A percentile compares a stretch with the other conserved stretches of the same genome.
Conservation (phyloP, 1,140 invertebrate genomes). For the Bilobella aurantiaca region DNA sequence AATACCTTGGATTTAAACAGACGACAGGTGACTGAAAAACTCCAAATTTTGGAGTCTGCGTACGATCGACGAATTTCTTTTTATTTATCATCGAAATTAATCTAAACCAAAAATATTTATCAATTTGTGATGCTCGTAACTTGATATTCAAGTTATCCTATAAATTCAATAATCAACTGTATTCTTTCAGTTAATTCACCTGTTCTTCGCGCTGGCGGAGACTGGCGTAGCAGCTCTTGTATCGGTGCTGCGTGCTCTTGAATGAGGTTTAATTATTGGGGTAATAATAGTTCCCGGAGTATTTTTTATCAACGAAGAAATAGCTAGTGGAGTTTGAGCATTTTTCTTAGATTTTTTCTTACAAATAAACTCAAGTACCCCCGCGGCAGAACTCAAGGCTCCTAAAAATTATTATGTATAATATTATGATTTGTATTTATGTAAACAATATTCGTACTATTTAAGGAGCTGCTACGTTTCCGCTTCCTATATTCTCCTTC, state of each 20-base stretch:
- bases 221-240: not conserved
- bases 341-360: not conserved
- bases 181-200: conserved; percentile 4
- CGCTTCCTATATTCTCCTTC: conserved; percentile 13
- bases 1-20: too few relatives aligned
- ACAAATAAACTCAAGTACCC: not conserved
- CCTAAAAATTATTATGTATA: too few relatives aligned
- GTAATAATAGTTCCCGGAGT: not conserved
- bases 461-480: conserved; percentile 30
- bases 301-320: too few relatives aligned
- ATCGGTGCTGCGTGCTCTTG: not conserved
- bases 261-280: not conserved
- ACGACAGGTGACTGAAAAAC: too few relatives aligned
- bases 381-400: not conserved
- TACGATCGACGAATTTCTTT: too few relatives aligned
- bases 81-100: too few relatives aligned
- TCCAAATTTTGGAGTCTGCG: too few relatives aligned
- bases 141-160: too few relatives aligned
- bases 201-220: not conserved
- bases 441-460: too few relatives aligned
- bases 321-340: not conserved
- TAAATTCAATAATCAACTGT: not conserved
- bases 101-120: too few relatives aligned
- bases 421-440: too few relatives aligned
- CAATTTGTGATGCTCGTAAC: too few relatives aligned